A percentile compares a stretch with the other conserved stretches of the same genome.
phyloP scores from a whole-genome alignment of 2,113 vertebrate species.

The Pterocles burchelli region DNA sequence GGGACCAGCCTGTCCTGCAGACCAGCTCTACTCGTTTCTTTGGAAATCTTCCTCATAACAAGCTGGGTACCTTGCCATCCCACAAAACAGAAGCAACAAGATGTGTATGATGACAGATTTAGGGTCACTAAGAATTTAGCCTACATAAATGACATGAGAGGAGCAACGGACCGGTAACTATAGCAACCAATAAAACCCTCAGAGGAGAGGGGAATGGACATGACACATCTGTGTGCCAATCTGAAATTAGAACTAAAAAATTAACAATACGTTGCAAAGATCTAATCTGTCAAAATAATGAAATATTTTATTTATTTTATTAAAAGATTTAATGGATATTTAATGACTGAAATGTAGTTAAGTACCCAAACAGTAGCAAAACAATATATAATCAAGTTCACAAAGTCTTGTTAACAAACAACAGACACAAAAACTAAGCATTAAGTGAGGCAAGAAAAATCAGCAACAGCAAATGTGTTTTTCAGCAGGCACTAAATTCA shows the following conservation, averaged over 20 bases:
- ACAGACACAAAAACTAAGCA: background rate
- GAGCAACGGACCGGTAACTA: background rate
- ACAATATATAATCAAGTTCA: background rate
- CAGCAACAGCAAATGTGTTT: background rate
- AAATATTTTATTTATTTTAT: background rate
- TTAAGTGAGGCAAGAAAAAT: background rate
- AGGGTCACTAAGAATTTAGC: background rate
- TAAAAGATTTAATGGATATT: background rate
- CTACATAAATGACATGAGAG: background rate
- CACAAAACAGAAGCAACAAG: background rate
- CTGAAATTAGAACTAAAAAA: background rate
- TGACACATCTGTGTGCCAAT: background rate
- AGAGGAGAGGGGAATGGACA: background rate
- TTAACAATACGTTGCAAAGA: background rate
- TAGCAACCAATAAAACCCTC: background rate
- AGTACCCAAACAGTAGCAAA: background rate
- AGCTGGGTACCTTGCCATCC: background rate
- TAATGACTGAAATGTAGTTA: background rate
- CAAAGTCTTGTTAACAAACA: background rate
- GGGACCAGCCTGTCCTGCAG: background rate
- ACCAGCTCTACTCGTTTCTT: background rate
- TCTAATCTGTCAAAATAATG: background rate
- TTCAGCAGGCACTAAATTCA: background rate
- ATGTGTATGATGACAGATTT: background rate
- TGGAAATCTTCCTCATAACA: background rate